Conservation (phyloP, 1,140 invertebrate species). For the Pseudomyrmex sp. region DNA sequence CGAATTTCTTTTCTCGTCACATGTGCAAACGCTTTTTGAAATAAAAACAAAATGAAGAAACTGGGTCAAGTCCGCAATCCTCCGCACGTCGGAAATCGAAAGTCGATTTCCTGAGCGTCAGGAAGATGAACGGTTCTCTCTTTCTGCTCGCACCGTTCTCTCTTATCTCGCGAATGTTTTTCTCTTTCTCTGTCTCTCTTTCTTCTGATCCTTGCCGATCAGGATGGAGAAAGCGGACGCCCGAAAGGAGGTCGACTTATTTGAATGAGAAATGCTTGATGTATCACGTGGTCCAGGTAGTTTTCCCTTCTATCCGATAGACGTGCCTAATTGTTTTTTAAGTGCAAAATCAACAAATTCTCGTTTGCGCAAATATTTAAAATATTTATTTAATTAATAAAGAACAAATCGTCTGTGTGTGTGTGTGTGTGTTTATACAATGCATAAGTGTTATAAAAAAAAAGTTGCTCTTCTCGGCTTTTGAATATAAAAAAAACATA, state of each 20-base stretch:
- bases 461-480: not conserved
- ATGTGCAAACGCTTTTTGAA: constrained; percentile 17
- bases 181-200: constrained; percentile 22
- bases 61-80: constrained; percentile 43
- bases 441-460: not conserved
- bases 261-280: constrained; percentile 74
- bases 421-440: too few species aligned
- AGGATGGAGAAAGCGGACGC: constrained; percentile 76
- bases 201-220: constrained; percentile 72
- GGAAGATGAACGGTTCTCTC: constrained; percentile 63
- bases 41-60: constrained; percentile 37
- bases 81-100: constrained; percentile 76
- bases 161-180: constrained; percentile 73
- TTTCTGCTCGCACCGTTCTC: constrained; percentile 58
- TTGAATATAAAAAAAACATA: not conserved
- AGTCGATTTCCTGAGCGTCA: constrained; percentile 74
- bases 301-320: constrained; percentile 75
- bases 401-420: too few species aligned
- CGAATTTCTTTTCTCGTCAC: constrained; percentile 34
- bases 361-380: too few species aligned
- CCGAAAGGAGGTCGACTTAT: constrained; percentile 76
- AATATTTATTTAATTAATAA: too few species aligned
- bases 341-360: not conserved
- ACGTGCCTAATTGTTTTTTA: constrained; percentile 54
- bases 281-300: constrained; percentile 46